phyloP scores from a whole-genome alignment of 1,140 invertebrate genomes.

The Neodiprion fabricii region DNA sequence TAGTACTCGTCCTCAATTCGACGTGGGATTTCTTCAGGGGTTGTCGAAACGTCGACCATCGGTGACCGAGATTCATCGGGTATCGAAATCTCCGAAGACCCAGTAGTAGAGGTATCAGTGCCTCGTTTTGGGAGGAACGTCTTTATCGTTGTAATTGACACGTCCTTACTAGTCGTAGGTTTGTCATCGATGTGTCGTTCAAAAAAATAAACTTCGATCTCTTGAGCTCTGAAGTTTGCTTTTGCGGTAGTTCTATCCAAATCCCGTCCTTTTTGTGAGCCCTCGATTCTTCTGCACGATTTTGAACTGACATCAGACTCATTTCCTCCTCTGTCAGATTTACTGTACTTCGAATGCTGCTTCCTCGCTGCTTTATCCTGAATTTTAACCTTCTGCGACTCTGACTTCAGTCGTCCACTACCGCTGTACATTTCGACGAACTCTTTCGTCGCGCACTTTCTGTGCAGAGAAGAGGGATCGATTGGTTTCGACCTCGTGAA shows the following conservation, averaged over 20 bases:
- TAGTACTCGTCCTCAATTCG: background rate
- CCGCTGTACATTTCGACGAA: background rate
- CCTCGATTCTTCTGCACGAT: constrained; percentile 12
- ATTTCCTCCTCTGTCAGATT: constrained; percentile 1
- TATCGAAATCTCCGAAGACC: background rate
- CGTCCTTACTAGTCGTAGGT: background rate
- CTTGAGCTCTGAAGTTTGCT: background rate
- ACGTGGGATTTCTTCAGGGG: background rate
- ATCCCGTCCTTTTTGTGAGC: background rate
- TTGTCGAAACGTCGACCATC: background rate
- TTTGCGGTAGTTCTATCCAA: constrained; percentile 6
- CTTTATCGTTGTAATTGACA: background rate
- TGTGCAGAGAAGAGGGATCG: background rate
- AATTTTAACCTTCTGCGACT: background rate
- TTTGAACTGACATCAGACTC: background rate
- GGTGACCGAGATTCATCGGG: background rate
- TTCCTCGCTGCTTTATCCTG: constrained; percentile 10
- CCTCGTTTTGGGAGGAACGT: background rate
- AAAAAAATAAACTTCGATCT: background rate
- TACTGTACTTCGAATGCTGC: constrained; percentile 20
- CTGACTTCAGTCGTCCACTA: too few species aligned
- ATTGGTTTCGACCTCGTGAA: background rate
- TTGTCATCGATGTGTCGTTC: background rate
- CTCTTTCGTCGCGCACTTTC: background rate
- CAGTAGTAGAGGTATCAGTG: background rate